Base-by-base conservation (phyloP, 2,113 vertebrate species). In the Sylvicapra grimmia region DNA sequence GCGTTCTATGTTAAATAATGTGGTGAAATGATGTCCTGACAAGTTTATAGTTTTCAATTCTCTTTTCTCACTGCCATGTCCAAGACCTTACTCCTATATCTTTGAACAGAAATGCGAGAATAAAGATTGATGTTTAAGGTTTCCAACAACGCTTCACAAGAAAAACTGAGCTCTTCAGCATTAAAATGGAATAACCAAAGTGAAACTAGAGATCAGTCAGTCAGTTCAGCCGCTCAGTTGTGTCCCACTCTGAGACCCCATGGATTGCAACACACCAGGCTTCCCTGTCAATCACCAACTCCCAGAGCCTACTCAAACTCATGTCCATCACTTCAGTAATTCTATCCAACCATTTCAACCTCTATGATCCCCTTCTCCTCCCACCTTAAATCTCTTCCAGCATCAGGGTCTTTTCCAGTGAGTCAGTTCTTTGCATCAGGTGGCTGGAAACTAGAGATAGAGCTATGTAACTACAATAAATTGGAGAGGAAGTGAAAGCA, bases 191-290 rank as follows among this genome's bases (percentile, higher is more conserved):
- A 75, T 6, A 4, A 36, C 7, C 6, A 79, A 59, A 68, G 5
- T 72, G n/a, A 72, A 72, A 21, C 65, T 72, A 72, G 19, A 23
- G n/a, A 72, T 21, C 65, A 72, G 65, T 36, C 65, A 72, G n/a
- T 36, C 65, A 72, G n/a, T 36, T 72, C n/a, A 36, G 65, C 10
- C 0, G 0, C n/a, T 72, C 19, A 72, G n/a, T 12, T 11, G 5
- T 36, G n/a, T 72, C n/a, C n/a, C n/a, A 36, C 18, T 72, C n/a
- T 72, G n/a, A 5, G 9, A 36, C 2, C 19, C 19, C n/a, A 72
- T 72, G n/a, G 65, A 21, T 12, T 72, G n/a, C 65, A 36, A 72
- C 19, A 72, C n/a, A 72, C 18, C 10, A 72, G n/a, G 9, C 9
- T 36, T 72, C 18, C 65, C 65, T 72, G 65, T 36, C 9, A 21